These are phyloP conservation scores for Tamias sibiricus DNA, from an alignment of 2,113 vertebrate genomes.

Conservation along the genomic window DNA sequence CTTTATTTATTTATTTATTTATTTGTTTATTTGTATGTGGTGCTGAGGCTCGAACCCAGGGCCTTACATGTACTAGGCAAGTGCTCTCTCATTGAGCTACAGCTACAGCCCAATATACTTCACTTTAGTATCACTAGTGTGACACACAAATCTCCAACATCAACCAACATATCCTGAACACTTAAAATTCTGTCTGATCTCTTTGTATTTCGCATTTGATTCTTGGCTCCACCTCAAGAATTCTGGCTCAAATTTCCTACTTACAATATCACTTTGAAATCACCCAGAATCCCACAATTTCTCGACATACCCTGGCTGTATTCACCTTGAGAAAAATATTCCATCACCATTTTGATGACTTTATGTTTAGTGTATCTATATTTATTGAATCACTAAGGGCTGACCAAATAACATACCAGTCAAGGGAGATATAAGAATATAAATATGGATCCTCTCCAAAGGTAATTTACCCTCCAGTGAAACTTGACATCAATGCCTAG, in stretches of 20 bases:
- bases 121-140: background rate
- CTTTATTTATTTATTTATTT: no score
- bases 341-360: background rate
- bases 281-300: background rate
- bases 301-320: background rate
- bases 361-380: background rate
- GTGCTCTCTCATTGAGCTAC: no score
- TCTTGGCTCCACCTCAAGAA: background rate
- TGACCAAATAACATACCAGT: background rate
- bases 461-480: background rate
- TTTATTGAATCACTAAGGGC: background rate
- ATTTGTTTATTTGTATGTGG: no score
- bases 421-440: background rate
- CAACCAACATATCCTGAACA: background rate
- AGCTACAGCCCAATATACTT: background rate
- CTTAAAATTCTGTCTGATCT: background rate
- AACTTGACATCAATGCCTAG: background rate
- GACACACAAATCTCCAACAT: background rate
- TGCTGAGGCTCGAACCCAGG: no score
- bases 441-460: background rate
- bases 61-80: no score
- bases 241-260: background rate
- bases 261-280: background rate
- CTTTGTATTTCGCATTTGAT: background rate
- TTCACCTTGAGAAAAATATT: background rate